Conservation (phyloP, 2,888 invertebrate genomes). For the Agriopis leucophaearia region DNA sequence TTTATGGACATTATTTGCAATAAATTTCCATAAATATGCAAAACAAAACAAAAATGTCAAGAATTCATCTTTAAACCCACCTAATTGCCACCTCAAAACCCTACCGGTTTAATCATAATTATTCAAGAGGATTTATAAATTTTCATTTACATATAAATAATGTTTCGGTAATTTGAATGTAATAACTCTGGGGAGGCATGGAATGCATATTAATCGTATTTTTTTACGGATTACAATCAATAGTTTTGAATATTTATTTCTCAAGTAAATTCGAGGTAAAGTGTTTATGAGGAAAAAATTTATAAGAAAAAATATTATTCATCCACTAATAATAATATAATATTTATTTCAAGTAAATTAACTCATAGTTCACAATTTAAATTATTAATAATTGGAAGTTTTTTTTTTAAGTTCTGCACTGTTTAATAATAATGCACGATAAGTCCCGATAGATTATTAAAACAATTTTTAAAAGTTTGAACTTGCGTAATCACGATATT, state of each 20-base stretch:
- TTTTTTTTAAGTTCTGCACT: neutral
- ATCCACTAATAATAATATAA: too few species aligned
- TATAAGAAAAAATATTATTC: too few species aligned
- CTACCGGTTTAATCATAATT: slow-evolving; percentile 38
- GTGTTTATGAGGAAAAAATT: too few species aligned
- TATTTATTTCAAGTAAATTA: too few species aligned
- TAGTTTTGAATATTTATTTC: slow-evolving; percentile 38
- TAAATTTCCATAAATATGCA: slow-evolving; percentile 16
- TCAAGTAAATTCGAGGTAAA: too few species aligned
- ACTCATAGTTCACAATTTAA: too few species aligned
- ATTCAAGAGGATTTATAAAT: slow-evolving; percentile 56
- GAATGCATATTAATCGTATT: slow-evolving; percentile 71
- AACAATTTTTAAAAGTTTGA: too few species aligned
- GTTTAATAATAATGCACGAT: neutral
- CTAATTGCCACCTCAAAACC: slow-evolving; percentile 35
- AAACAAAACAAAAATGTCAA: slow-evolving; percentile 17
- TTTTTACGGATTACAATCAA: slow-evolving; percentile 53
- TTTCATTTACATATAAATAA: slow-evolving; percentile 76
- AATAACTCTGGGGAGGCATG: slow-evolving; percentile 66
- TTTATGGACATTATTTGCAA: slow-evolving; percentile 15
- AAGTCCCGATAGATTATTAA: too few species aligned
- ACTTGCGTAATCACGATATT: too few species aligned
- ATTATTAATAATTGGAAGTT: slow-evolving; percentile 14
- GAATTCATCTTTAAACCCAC: slow-evolving; percentile 21
- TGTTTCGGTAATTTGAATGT: slow-evolving; percentile 68